These are phyloP conservation scores for Caenorhabditis sp. DNA, from an alignment of 2,888 invertebrate species.

Conservation along the genomic window DNA sequence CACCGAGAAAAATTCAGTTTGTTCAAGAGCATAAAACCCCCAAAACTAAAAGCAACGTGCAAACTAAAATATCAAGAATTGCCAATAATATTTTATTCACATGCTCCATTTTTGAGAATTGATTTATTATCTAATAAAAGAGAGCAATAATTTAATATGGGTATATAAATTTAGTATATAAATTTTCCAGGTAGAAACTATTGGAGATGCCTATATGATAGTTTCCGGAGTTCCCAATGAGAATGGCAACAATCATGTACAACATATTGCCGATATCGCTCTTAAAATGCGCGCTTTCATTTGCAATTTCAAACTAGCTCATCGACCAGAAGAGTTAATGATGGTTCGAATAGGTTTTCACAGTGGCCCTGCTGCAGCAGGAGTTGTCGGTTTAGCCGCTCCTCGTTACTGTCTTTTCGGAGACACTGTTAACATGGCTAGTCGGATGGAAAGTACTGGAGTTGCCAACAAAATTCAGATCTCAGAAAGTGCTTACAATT, in stretches of 20 bases:
- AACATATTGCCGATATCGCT: conserved; percentile 69
- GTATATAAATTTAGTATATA: no score
- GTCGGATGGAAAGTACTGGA: conserved; percentile 68
- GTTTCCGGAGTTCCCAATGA: conserved; percentile 69
- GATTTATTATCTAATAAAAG: no score
- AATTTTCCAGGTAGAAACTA: conserved; percentile 49
- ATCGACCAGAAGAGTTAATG: conserved; percentile 67
- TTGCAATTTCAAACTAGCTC: conserved; percentile 67
- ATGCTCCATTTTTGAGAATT: no score
- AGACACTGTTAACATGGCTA: conserved; percentile 68
- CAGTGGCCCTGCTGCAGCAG: conserved; percentile 68
- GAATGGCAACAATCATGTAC: conserved; percentile 68
- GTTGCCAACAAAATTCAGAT: conserved; percentile 69
- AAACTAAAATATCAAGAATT: no score
- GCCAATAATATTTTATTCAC: no score
- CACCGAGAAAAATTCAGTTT: no score
- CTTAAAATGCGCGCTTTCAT: conserved; percentile 68
- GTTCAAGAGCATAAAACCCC: no score
- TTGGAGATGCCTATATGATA: conserved; percentile 71
- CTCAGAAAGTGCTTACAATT: conserved; percentile 64
- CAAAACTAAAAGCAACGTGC: no score
- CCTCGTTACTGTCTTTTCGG: conserved; percentile 68
- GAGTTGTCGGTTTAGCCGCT: conserved; percentile 69
- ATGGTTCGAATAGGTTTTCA: conserved; percentile 71
- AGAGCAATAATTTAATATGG: no score